Evolutionary conservation across 2,888 invertebrate species (phyloP).

Genomic region (Mythimna pallens): DNA sequence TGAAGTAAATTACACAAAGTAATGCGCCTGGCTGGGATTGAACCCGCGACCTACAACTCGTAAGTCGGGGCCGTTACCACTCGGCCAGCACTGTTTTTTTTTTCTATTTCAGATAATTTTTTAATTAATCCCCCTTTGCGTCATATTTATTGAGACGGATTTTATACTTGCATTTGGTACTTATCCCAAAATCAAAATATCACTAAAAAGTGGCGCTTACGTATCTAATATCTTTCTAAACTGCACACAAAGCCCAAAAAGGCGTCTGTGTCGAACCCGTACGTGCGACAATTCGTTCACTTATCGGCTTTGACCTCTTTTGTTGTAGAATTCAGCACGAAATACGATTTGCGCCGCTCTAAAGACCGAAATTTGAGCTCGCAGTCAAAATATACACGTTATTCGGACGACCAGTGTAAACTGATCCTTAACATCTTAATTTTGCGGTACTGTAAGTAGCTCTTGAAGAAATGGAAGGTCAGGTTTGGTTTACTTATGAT

Average conservation of each 20-base stretch:
- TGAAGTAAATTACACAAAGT: too few species aligned
- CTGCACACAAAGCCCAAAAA: conserved; percentile 17
- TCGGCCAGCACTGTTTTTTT: too few species aligned
- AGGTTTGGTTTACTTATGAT: conserved; percentile 40
- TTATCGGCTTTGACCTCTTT: conserved; percentile 71
- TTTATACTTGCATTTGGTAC: too few species aligned
- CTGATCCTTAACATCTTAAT: conserved; percentile 1
- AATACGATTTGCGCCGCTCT: conserved; percentile 73
- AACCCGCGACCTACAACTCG: too few species aligned
- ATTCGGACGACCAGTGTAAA: conserved; percentile 31
- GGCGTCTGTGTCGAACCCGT: conserved; percentile 45
- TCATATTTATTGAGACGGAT: too few species aligned
- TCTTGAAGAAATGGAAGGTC: conserved; percentile 7
- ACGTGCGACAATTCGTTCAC: conserved; percentile 64
- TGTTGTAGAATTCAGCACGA: conserved; percentile 79
- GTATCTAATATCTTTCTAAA: conserved; percentile 10
- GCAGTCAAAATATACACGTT: conserved; percentile 72
- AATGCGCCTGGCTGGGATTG: too few species aligned
- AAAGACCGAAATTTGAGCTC: conserved; percentile 72
- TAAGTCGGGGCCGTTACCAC: too few species aligned
- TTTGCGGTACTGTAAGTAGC: neutral
- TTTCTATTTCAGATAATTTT: too few species aligned
- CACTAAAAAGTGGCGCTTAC: neutral
- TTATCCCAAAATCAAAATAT: neutral
- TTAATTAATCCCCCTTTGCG: too few species aligned